Percentiles rank a stretch among this genome's conserved stretches.
Conservation (phyloP, 2,888 invertebrate species). For the Acanthosepion lycidas region DNA sequence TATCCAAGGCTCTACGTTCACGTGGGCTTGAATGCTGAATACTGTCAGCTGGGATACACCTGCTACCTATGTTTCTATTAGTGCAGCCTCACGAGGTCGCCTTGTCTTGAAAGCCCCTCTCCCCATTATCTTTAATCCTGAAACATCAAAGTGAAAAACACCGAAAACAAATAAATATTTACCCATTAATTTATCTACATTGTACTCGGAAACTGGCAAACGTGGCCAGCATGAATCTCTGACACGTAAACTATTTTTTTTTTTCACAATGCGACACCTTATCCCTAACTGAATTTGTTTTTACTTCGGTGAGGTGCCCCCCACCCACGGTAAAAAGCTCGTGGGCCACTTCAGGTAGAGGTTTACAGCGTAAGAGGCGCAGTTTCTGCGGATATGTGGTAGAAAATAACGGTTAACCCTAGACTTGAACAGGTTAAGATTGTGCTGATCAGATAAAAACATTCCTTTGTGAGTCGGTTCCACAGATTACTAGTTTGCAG, state of each 20-base stretch:
- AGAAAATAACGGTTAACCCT: too few species aligned
- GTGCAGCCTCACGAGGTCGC: neutral
- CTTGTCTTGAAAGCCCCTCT: neutral
- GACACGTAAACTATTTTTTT: neutral
- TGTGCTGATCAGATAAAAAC: too few species aligned
- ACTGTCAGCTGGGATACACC: neutral
- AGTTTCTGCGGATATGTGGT: too few species aligned
- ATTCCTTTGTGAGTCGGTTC: too few species aligned
- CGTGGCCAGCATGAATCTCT: neutral
- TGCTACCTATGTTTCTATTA: neutral
- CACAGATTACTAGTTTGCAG: too few species aligned
- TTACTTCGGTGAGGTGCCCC: too few species aligned
- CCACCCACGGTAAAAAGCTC: too few species aligned
- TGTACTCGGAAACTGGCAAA: neutral
- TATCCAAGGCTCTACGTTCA: too few species aligned
- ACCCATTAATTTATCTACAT: neutral
- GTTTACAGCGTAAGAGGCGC: too few species aligned
- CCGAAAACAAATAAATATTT: neutral
- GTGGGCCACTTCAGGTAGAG: too few species aligned
- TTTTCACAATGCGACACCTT: neutral
- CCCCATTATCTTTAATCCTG: neutral
- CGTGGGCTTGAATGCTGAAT: neutral
- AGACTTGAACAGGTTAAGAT: too few species aligned
- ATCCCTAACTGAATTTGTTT: too few species aligned
- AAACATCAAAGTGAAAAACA: neutral